A percentile compares a stretch with the other conserved stretches of the same genome.
Evolutionary conservation across 2,113 vertebrate genomes (phyloP).

Genomic region (Echinops telfairi): DNA sequence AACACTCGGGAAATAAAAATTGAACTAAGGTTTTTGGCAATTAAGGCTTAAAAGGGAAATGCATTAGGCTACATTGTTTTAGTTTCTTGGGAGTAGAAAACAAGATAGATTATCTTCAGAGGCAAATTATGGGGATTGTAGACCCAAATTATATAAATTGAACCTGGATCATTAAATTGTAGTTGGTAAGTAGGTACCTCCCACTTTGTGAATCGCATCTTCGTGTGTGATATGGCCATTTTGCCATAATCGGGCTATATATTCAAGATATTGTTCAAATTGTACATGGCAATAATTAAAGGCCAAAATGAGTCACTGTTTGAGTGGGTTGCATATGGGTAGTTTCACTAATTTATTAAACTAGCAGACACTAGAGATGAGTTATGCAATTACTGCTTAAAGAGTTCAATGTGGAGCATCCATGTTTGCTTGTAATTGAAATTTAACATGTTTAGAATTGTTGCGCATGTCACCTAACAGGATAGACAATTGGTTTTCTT

Average conservation of each 20-base stretch:
- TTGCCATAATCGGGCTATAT: constrained; percentile 53
- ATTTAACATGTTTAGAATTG: constrained; percentile 29
- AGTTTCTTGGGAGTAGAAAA: constrained; percentile 17
- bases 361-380: constrained; percentile 16
- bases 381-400: constrained; percentile 1
- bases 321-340: constrained; percentile 53
- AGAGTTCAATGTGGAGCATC: constrained; percentile 21
- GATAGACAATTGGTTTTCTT: neutral
- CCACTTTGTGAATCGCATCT: neutral
- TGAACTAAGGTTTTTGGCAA: constrained; percentile 15
- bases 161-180: constrained; percentile 15
- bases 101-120: constrained; percentile 43
- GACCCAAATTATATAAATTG: neutral
- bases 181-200: neutral
- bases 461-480: neutral
- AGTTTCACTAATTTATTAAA: constrained; percentile 40
- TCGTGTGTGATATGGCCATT: neutral
- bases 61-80: neutral
- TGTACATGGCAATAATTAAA: constrained; percentile 66
- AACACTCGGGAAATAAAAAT: constrained; percentile 24
- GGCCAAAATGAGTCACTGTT: constrained; percentile 65
- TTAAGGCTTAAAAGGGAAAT: constrained; percentile 34
- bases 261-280: constrained; percentile 59
- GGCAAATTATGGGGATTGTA: neutral
- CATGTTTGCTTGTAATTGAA: constrained; percentile 45